phyloP scores from a whole-genome alignment of 2,113 vertebrate genomes.

The Nannospalax galili region DNA sequence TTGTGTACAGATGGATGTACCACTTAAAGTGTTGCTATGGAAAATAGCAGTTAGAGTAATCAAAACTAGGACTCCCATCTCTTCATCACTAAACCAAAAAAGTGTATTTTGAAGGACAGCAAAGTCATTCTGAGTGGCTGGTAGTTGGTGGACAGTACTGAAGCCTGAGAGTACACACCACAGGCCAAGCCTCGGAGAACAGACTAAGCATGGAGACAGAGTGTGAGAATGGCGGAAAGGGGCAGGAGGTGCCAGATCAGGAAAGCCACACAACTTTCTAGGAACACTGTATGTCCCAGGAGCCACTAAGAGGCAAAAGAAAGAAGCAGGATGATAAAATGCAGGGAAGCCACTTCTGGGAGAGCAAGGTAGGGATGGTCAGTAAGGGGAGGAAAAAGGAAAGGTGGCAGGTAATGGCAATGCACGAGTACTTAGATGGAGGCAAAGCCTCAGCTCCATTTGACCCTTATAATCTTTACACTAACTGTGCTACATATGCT shows the following conservation, averaged over 20 bases:
- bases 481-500: not conserved
- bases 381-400: not conserved
- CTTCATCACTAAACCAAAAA: not conserved
- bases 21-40: not conserved
- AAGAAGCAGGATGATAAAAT: no score
- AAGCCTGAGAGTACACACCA: not conserved
- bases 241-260: not conserved
- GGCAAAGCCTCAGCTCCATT: not conserved
- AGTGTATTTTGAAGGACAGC: not conserved
- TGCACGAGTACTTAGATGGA: not conserved
- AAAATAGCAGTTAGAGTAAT: not conserved
- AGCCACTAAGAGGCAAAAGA: not conserved
- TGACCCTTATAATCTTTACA: not conserved
- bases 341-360: not conserved
- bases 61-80: constrained; percentile 16
- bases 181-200: not conserved
- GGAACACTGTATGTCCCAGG: not conserved
- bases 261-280: not conserved
- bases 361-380: no score
- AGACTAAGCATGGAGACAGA: not conserved
- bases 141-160: not conserved
- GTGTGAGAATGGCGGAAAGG: not conserved
- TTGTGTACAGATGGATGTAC: not conserved
- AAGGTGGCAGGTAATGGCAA: not conserved
- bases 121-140: not conserved